Percentiles rank a stretch among this genome's conserved stretches.
These are phyloP conservation scores for Drosophila ananassae DNA, from an alignment of 1,140 invertebrate genomes.

Conservation along the genomic window DNA sequence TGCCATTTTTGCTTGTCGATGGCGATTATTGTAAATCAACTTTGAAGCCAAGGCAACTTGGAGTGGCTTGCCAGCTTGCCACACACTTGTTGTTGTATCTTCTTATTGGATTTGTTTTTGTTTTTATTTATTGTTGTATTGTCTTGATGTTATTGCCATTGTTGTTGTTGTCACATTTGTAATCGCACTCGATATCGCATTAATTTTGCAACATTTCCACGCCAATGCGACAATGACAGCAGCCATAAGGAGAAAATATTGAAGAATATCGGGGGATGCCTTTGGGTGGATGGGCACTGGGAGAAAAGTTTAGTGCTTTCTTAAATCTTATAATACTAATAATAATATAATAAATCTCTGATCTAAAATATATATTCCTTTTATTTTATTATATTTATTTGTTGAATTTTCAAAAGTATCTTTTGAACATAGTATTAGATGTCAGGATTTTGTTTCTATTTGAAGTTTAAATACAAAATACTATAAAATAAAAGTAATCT, in stretches of 20 bases:
- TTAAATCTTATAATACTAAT: too few relatives aligned
- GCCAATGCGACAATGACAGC: slow-evolving; percentile 43
- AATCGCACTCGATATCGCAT: slow-evolving; percentile 58
- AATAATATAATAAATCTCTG: too few relatives aligned
- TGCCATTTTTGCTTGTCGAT: slow-evolving; percentile 39
- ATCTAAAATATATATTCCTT: too few relatives aligned
- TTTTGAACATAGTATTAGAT: too few relatives aligned
- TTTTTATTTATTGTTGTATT: not conserved
- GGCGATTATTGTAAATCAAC: slow-evolving; percentile 68
- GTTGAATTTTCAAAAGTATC: too few relatives aligned
- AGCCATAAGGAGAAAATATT: slow-evolving; percentile 1
- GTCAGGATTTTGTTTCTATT: too few relatives aligned
- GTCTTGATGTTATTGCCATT: not conserved
- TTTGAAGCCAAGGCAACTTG: slow-evolving; percentile 31
- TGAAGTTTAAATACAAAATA: too few relatives aligned
- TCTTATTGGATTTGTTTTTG: not conserved
- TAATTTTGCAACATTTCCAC: slow-evolving; percentile 61
- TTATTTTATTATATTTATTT: too few relatives aligned
- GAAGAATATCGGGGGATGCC: not conserved
- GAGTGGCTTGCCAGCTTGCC: slow-evolving; percentile 18
- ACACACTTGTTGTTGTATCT: slow-evolving; percentile 24
- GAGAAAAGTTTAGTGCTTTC: not conserved
- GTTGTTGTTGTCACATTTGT: slow-evolving; percentile 34
- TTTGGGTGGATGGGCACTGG: not conserved
- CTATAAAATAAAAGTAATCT: too few relatives aligned